Conservation (phyloP, 2,888 invertebrate species). For the Drosophila meridiana region DNA sequence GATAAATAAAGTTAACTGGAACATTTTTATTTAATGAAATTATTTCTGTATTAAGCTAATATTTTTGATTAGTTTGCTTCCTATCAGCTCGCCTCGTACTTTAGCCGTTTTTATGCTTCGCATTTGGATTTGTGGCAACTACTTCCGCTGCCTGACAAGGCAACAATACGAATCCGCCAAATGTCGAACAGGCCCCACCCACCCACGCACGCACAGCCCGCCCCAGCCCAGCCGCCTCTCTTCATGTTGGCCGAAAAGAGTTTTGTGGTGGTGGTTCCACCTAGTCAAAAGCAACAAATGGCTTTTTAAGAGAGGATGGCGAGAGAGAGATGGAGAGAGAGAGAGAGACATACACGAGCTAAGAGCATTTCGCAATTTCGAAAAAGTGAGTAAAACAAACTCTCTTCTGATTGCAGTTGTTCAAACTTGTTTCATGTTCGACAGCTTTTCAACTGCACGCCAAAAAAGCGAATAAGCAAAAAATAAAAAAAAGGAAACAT, state of each 20-base stretch:
- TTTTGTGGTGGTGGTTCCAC: slow-evolving; percentile 24
- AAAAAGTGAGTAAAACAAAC: slow-evolving; percentile 13
- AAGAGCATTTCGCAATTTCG: slow-evolving; percentile 43
- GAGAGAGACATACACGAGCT: background rate
- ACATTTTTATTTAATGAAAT: background rate
- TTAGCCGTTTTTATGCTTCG: background rate
- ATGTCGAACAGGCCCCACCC: slow-evolving; percentile 43
- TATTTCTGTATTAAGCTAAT: background rate
- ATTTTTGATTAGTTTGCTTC: background rate
- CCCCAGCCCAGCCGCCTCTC: slow-evolving; percentile 17
- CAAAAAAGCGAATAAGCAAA: slow-evolving; percentile 10
- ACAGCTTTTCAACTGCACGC: slow-evolving; percentile 47
- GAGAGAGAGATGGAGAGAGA: background rate
- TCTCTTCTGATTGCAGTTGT: slow-evolving; percentile 38
- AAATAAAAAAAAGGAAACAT: background rate
- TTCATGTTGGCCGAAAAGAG: slow-evolving; percentile 4
- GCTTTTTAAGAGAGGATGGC: slow-evolving; percentile 31
- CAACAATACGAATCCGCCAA: slow-evolving; percentile 50
- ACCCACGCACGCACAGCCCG: slow-evolving; percentile 8
- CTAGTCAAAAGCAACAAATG: slow-evolving; percentile 68
- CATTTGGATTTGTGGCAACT: slow-evolving; percentile 4
- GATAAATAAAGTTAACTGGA: too few relatives aligned
- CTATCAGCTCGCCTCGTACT: background rate
- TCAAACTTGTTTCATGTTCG: slow-evolving; percentile 63
- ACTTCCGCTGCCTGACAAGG: slow-evolving; percentile 30